Evolutionary conservation across 1,140 invertebrate genomes (phyloP), one percentile per base, ranked within the genome.

Genomic region (Venustaconcha ellipsiformis): DNA sequence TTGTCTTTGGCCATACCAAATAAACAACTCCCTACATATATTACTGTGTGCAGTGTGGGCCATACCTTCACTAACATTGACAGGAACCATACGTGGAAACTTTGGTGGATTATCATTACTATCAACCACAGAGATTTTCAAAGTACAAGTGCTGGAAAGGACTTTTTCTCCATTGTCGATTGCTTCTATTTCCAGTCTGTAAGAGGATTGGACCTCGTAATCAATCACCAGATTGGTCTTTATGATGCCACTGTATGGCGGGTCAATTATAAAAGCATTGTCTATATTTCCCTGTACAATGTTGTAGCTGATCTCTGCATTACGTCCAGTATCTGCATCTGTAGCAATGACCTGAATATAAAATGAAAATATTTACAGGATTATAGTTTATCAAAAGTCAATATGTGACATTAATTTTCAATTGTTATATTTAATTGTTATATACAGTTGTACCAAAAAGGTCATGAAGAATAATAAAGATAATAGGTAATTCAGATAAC

Each of bases 201-300:
- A 99, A 57, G 93, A 93, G 84, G 97, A 95, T 5, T 95, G 92
- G 75, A 98, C 97, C 90, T 99, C 97, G 18, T 97, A 92, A 90
- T 99, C 97, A 62, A 99, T 91, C 2, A 97, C 96, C 70, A 96
- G 97, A 86, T 98, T 98, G 0, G 97, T 99, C 83, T 95, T 95
- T 1, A 99, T 94, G 62, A 97, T 94, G n/a, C 97, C 96, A 76
- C 96, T 97, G 87, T 96, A 95, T 0, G 96, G 93, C 1, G 96
- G 96, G 86, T 96, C 95, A 82, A 99, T 97, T 74, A 95, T 94
- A 87, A 99, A 99, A 12, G 97, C 97, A 84, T 97, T 96, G 90
- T 99, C 96, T 73, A 95, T 95, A 91, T 99, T 98, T 1, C 97
- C 97, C 85, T 97, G 96, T 14, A 98, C 95, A 76, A 99, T 98